Conservation (phyloP, 1,140 invertebrate species). For the Pseudobourletiella spinata region DNA sequence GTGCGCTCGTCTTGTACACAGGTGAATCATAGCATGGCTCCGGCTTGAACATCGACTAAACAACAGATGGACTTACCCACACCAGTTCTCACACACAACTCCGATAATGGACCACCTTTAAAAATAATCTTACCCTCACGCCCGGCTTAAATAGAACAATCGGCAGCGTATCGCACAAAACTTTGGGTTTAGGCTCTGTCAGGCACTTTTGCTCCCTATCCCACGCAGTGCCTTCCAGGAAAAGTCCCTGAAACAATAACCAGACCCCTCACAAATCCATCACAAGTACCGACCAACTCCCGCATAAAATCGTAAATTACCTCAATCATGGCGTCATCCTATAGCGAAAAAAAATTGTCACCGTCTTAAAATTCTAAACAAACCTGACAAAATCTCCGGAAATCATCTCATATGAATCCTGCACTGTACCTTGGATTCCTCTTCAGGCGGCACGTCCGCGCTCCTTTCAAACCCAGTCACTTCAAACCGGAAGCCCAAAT, state of each 20-base stretch:
- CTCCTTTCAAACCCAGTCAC: slow-evolving; percentile 53
- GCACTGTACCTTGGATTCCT: slow-evolving; percentile 48
- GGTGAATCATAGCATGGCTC: slow-evolving; percentile 62
- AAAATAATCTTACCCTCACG: slow-evolving; percentile 41
- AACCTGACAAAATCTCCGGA: neutral
- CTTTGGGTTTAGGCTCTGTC: slow-evolving; percentile 64
- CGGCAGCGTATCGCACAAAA: slow-evolving; percentile 64
- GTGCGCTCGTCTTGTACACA: slow-evolving; percentile 77
- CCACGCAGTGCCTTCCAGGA: slow-evolving; percentile 80
- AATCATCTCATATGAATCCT: neutral
- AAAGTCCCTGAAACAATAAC: slow-evolving; percentile 62
- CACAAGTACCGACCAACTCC: too few species aligned
- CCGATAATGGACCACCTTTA: neutral
- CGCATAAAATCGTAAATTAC: too few species aligned
- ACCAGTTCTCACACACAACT: too few species aligned
- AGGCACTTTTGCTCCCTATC: slow-evolving; percentile 47
- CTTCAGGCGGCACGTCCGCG: slow-evolving; percentile 36
- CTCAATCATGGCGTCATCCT: slow-evolving; percentile 20
- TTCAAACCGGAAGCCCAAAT: slow-evolving; percentile 70
- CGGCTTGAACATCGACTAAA: slow-evolving; percentile 42
- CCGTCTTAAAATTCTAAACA: neutral
- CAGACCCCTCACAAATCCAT: too few species aligned
- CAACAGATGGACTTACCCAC: neutral
- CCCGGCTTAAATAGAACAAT: slow-evolving; percentile 66
- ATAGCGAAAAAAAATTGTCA: neutral